Base-by-base conservation (phyloP, 2,113 vertebrate genomes). In the Ceyx cyanopectus region DNA sequence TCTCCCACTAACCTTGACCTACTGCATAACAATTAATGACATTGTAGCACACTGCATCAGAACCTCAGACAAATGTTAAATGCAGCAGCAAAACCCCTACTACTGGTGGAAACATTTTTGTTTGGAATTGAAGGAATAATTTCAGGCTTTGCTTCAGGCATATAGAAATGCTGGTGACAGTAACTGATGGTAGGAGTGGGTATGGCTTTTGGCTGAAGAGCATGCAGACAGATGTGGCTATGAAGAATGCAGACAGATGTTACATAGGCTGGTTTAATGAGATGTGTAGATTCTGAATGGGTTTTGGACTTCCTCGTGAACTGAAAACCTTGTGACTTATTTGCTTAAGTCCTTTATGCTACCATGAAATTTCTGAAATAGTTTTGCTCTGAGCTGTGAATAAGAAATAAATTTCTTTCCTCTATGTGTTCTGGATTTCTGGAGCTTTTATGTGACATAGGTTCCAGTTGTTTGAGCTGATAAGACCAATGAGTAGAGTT, bases 161-260 rank as follows among this genome's bases (percentile, higher is more conserved):
- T 7, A 16, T 21, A 26, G 60, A 65, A 73, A 23, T 40, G 26
- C 4, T 53, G 54, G n/a, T 82, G 50, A 32, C 7, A 21, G 34
- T 48, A 63, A 43, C 15, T 19, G 45, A 8, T 1, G 1, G 19
- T 30, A 46, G 70, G 43, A 87, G 5, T 6, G 45, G 20, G 43
- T 30, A 24, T 19, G 41, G 24, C 12, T 46, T 85, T 63, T 0
- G 1, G 8, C 30, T 34, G 37, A 76, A 62, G 81, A 72, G 24
- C 23, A 58, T 43, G 5, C 40, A 46, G 45, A 7, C 1, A 6
- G 57, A 24, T 5, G 13, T 29, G 51, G 5, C 29, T n/a, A 8
- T 43, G 26, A 34, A 16, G 22, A 0, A 5, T 21, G 6, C 0
- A 4, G n/a, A 41, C 10, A 29, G 27, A 15, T 23, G 14, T 53